phyloP scores from a whole-genome alignment of 2,797 vertebrate genomes.

The Epinephelus awoara region DNA sequence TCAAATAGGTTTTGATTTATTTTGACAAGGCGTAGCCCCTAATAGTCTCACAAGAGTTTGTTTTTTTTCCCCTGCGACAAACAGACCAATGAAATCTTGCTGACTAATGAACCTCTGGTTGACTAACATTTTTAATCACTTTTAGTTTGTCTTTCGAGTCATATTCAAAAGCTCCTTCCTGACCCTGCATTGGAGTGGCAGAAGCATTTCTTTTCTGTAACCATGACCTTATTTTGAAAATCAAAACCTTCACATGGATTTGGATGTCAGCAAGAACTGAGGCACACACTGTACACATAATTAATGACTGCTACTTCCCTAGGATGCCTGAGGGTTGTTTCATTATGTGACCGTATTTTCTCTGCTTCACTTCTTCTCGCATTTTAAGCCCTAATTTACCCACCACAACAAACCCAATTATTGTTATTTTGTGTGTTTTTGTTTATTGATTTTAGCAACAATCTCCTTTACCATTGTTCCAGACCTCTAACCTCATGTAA shows the following conservation, averaged over 20 bases:
- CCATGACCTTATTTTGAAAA: constrained; percentile 6
- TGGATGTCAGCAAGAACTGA: background rate
- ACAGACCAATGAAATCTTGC: too few relatives aligned
- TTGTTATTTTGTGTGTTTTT: background rate
- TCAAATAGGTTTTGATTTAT: too few relatives aligned
- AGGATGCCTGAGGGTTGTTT: constrained; percentile 25
- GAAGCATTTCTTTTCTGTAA: constrained; percentile 15
- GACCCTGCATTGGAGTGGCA: constrained; percentile 13
- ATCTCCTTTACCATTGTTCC: background rate
- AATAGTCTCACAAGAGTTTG: too few relatives aligned
- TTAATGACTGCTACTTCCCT: constrained; percentile 1
- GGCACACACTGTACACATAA: background rate
- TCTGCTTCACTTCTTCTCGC: background rate
- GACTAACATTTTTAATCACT: background rate
- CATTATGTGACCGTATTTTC: constrained; percentile 13
- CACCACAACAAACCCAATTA: constrained; percentile 12
- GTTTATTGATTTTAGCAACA: background rate
- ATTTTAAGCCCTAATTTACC: background rate
- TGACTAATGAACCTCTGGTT: too few relatives aligned
- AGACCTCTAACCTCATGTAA: background rate
- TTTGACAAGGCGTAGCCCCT: too few relatives aligned
- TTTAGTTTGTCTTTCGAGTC: background rate
- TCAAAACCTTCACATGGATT: constrained; percentile 15
- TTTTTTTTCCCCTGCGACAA: too few relatives aligned
- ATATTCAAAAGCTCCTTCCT: background rate